A percentile compares a stretch with the other conserved stretches of the same genome.
Conservation (phyloP, 30 jellyfish, hydroid and myxozoan genomes). For the Aurelia coerulea region DNA sequence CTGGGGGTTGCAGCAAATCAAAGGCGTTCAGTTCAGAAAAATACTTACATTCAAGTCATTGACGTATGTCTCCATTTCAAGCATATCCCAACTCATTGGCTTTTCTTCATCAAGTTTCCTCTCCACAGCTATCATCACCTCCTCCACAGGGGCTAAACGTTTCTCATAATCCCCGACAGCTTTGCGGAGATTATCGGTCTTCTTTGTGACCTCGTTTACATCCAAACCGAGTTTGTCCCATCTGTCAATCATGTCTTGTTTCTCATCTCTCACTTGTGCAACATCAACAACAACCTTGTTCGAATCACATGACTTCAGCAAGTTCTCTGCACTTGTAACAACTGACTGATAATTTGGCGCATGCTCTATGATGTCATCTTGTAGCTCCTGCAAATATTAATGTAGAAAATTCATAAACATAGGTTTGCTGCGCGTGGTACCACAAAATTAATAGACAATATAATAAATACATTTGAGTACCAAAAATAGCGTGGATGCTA, state of each 20-base stretch:
- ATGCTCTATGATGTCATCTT: slow-evolving; percentile 75
- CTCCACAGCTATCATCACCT: slow-evolving; percentile 62
- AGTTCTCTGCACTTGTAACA: slow-evolving; percentile 50
- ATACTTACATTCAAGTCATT: slow-evolving; percentile 57
- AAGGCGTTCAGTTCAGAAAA: not conserved
- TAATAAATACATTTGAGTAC: too few species aligned
- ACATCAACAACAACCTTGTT: slow-evolving; percentile 75
- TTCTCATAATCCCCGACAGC: slow-evolving; percentile 67
- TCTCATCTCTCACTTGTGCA: slow-evolving; percentile 73
- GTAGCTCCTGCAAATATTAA: slow-evolving; percentile 43
- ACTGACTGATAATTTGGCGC: slow-evolving; percentile 66
- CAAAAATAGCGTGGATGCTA: too few species aligned
- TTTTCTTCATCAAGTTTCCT: slow-evolving; percentile 65
- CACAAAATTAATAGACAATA: not conserved
- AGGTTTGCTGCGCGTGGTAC: not conserved
- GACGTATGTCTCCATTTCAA: slow-evolving; percentile 72
- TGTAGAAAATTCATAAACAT: not conserved
- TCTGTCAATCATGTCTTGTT: slow-evolving; percentile 71
- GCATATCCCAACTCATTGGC: slow-evolving; percentile 84
- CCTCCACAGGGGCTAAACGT: slow-evolving; percentile 87
- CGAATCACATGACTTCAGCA: slow-evolving; percentile 59
- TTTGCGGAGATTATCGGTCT: slow-evolving; percentile 41
- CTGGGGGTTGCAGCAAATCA: too few species aligned
- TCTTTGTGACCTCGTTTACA: slow-evolving; percentile 60
- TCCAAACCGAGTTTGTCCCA: slow-evolving; percentile 77